A percentile compares a stretch with the other conserved stretches of the same genome.
Conservation (phyloP, 2,888 invertebrate species). For the Chelonus formosanus region DNA sequence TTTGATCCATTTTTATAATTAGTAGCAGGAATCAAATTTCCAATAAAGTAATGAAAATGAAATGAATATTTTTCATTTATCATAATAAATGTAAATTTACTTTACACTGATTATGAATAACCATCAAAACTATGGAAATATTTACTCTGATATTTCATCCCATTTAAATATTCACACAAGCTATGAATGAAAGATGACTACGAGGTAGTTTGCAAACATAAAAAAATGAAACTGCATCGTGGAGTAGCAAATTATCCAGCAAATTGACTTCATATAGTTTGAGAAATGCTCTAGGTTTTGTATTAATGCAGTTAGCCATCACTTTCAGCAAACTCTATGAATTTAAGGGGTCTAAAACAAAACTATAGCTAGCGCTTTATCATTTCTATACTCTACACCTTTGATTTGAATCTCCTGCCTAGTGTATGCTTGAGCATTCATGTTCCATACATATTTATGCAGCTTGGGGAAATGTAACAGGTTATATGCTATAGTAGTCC, state of each 20-base stretch:
- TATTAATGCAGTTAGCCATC: conserved; percentile 34
- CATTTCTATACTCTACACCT: conserved; percentile 5
- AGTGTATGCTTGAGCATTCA: conserved; percentile 58
- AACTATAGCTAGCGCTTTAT: neutral
- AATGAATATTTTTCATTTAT: no score
- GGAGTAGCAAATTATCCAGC: conserved; percentile 23
- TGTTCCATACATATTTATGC: conserved; percentile 63
- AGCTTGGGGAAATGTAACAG: conserved; percentile 50
- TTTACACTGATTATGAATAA: no score
- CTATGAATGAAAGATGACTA: neutral
- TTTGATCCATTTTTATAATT: no score
- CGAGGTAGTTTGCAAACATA: neutral
- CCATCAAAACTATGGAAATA: no score
- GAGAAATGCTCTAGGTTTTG: conserved; percentile 30
- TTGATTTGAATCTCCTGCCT: conserved; percentile 17
- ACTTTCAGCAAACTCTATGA: conserved; percentile 24
- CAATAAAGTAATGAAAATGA: no score
- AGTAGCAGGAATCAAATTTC: no score
- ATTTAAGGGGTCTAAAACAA: conserved; percentile 17
- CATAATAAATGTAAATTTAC: no score
- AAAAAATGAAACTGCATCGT: neutral
- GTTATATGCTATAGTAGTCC: conserved; percentile 36
- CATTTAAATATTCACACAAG: no score
- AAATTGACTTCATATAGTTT: conserved; percentile 33
- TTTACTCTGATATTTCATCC: no score